Conservation (phyloP, 2,888 invertebrate species). For the Archips xylosteana region DNA sequence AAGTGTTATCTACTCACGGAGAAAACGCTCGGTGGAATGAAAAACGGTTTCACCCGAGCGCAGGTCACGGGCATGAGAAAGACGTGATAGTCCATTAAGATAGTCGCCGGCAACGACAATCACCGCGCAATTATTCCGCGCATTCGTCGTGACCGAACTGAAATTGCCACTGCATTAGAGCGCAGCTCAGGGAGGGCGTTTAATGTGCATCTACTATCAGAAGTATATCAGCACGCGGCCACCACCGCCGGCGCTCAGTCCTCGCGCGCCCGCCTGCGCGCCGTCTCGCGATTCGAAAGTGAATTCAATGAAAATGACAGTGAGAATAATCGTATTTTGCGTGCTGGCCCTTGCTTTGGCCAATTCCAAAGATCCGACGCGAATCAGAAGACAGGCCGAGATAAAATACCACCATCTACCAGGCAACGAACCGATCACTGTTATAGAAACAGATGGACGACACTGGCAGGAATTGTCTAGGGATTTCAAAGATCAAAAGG, state of each 20-base stretch:
- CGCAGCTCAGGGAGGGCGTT: slow-evolving; percentile 71
- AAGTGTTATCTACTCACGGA: slow-evolving; percentile 63
- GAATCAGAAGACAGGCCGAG: slow-evolving; percentile 69
- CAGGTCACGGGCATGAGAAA: slow-evolving; percentile 79
- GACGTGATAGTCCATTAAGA: slow-evolving; percentile 81
- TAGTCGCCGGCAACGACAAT: slow-evolving; percentile 75
- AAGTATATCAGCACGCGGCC: slow-evolving; percentile 78
- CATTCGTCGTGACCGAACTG: slow-evolving; percentile 81
- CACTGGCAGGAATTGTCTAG: slow-evolving; percentile 60
- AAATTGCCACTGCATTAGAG: slow-evolving; percentile 79
- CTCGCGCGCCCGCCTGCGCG: slow-evolving; percentile 70
- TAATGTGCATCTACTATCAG: slow-evolving; percentile 79
- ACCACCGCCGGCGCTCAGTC: slow-evolving; percentile 73
- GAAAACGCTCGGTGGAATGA: slow-evolving; percentile 77
- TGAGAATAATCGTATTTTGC: slow-evolving; percentile 67
- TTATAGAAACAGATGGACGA: slow-evolving; percentile 76
- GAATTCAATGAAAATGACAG: slow-evolving; percentile 80
- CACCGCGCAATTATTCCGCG: slow-evolving; percentile 80
- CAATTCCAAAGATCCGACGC: slow-evolving; percentile 64
- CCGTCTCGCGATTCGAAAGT: slow-evolving; percentile 76
- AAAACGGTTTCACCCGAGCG: slow-evolving; percentile 79
- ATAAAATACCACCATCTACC: slow-evolving; percentile 84
- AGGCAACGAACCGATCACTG: slow-evolving; percentile 84
- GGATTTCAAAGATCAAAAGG: slow-evolving; percentile 55
- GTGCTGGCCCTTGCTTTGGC: slow-evolving; percentile 62